Percentiles rank a stretch among this genome's conserved stretches.
phyloP scores from a whole-genome alignment of 2,888 invertebrate species.

The Pristionchus arcanus region DNA sequence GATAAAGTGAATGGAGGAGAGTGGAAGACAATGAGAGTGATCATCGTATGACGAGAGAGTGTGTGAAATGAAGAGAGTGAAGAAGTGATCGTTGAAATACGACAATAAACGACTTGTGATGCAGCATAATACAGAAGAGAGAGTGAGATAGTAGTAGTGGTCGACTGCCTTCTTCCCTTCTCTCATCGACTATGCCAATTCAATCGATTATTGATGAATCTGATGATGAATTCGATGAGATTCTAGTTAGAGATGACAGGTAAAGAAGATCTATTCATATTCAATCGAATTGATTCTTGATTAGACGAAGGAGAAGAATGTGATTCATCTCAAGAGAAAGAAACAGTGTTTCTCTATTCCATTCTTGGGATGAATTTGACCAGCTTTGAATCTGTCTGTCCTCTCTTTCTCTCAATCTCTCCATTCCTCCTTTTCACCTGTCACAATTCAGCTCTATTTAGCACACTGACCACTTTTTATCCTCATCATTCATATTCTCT shows the following conservation, averaged over 20 bases:
- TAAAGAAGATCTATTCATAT: background rate
- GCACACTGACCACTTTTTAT: conserved; percentile 13
- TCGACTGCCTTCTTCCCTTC: conserved; percentile 8
- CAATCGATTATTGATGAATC: conserved; percentile 36
- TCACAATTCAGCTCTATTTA: background rate
- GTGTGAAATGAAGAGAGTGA: conserved; percentile 11
- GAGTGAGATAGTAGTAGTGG: conserved; percentile 42
- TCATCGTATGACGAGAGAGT: conserved; percentile 8
- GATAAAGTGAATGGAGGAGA: conserved; percentile 1
- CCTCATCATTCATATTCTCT: background rate
- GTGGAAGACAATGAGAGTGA: background rate
- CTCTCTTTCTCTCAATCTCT: conserved; percentile 19
- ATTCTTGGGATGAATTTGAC: background rate
- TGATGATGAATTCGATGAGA: conserved; percentile 47
- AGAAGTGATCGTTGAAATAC: conserved; percentile 11
- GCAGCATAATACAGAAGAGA: conserved; percentile 35
- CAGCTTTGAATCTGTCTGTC: conserved; percentile 11
- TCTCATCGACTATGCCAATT: background rate
- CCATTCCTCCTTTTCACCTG: background rate
- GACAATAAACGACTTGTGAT: conserved; percentile 46
- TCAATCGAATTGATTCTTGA: background rate
- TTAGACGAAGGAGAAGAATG: conserved; percentile 20
- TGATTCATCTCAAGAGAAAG: background rate
- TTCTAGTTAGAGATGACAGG: conserved; percentile 28
- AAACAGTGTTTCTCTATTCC: conserved; percentile 13